Evolutionary conservation across 2,797 vertebrate genomes (phyloP).

Genomic region (Kryptolebias ocellatus): DNA sequence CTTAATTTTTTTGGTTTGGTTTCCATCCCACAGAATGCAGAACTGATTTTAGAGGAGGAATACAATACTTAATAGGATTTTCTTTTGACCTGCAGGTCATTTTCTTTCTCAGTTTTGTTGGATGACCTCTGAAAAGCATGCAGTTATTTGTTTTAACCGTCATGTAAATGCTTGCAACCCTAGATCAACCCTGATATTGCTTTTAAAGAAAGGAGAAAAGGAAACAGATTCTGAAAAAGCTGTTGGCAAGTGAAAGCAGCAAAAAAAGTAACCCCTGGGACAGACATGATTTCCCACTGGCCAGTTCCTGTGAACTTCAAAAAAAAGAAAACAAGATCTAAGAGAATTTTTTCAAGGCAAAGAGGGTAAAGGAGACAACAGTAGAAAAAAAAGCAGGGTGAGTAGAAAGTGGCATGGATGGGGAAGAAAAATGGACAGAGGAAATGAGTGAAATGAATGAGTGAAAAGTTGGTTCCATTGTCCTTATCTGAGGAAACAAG

Average conservation of each 20-base stretch:
- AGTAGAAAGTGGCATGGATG: conserved; percentile 16
- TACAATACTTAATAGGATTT: neutral
- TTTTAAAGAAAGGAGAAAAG: conserved; percentile 16
- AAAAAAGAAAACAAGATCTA: conserved; percentile 15
- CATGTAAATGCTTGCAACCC: neutral
- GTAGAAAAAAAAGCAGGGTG: conserved; percentile 12
- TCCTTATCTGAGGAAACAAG: conserved; percentile 50
- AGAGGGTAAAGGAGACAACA: neutral
- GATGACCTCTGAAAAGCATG: conserved; percentile 4
- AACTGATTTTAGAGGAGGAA: neutral
- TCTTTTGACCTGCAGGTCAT: conserved; percentile 2
- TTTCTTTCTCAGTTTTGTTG: neutral
- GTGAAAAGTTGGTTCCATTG: conserved; percentile 36
- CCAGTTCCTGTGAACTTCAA: conserved; percentile 30
- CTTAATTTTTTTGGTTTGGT: conserved; percentile 15
- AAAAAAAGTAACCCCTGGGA: conserved; percentile 22
- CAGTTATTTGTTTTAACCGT: conserved; percentile 9
- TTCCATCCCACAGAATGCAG: neutral
- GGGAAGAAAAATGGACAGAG: conserved; percentile 15
- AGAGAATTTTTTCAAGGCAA: conserved; percentile 17
- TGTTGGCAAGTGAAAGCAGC: conserved; percentile 28
- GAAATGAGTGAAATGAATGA: conserved; percentile 36
- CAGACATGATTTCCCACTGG: conserved; percentile 49
- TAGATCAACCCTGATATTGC: conserved; percentile 17
- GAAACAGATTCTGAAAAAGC: conserved; percentile 15